Percentiles rank a stretch among this genome's conserved stretches.
Evolutionary conservation across 2,888 invertebrate genomes (phyloP).

Genomic region (Oegoconia quadripuncta): DNA sequence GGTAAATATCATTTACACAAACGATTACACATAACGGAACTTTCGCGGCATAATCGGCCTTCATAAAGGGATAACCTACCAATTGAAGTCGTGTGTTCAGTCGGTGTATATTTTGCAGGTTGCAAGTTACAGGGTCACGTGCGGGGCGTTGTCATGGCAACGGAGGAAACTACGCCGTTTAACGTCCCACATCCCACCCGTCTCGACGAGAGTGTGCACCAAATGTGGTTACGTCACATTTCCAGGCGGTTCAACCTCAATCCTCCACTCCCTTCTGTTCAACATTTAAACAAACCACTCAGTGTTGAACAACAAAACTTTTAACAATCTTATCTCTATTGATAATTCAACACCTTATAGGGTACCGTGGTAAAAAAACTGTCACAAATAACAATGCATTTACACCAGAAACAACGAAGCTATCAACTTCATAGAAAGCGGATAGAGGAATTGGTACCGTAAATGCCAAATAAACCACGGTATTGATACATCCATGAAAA

Average conservation of each 20-base stretch:
- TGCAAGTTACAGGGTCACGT: constrained; percentile 49
- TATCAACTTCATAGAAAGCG: too few relatives aligned
- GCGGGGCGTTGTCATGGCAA: constrained; percentile 71
- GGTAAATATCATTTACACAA: constrained; percentile 32
- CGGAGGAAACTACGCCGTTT: constrained; percentile 67
- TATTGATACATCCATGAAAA: too few relatives aligned
- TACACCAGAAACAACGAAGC: too few relatives aligned
- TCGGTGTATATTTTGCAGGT: constrained; percentile 50
- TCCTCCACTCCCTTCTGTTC: constrained; percentile 17
- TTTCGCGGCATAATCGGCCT: constrained; percentile 40
- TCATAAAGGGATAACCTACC: constrained; percentile 46
- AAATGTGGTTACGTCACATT: constrained; percentile 30
- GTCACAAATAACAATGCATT: too few relatives aligned
- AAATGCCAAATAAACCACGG: too few relatives aligned
- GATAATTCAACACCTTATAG: not conserved
- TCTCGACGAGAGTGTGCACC: constrained; percentile 30
- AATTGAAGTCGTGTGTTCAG: constrained; percentile 40
- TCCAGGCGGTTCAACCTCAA: constrained; percentile 25
- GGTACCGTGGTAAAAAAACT: too few relatives aligned
- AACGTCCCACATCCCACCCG: constrained; percentile 38
- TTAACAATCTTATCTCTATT: not conserved
- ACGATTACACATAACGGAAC: constrained; percentile 44
- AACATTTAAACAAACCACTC: not conserved
- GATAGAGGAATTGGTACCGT: too few relatives aligned
- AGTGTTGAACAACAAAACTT: not conserved